Conservation (phyloP, 30 jellyfish, hydroid and myxozoan species). For the Chironex yamaguchii region DNA sequence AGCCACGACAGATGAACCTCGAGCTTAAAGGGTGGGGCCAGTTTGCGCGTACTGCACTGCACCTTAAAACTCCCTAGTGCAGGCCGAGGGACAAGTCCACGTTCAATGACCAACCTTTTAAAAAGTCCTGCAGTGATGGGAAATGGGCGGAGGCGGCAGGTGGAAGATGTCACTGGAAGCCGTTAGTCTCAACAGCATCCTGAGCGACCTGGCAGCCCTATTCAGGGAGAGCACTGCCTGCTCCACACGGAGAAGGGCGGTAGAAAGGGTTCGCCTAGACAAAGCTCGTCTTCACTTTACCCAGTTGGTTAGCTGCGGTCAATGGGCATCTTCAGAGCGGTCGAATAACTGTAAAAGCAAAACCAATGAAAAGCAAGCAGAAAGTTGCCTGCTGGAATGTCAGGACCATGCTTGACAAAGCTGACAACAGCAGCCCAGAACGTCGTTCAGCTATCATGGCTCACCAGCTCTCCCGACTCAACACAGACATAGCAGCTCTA, state of each 20-base stretch:
- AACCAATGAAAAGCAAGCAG: too few species aligned
- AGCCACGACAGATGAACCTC: too few species aligned
- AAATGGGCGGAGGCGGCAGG: slow-evolving; percentile 19
- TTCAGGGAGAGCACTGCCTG: slow-evolving; percentile 15
- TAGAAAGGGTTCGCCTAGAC: neutral
- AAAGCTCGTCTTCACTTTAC: neutral
- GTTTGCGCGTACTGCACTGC: too few species aligned
- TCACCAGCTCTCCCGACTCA: neutral
- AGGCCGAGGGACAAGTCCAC: too few species aligned
- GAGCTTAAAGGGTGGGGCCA: too few species aligned
- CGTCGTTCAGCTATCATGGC: slow-evolving; percentile 13
- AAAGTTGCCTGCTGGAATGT: slow-evolving; percentile 1
- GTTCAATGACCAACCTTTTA: neutral
- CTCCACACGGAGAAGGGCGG: slow-evolving; percentile 14
- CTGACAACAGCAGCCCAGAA: slow-evolving; percentile 6
- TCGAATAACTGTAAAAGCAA: too few species aligned
- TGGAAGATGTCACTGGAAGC: slow-evolving; percentile 22
- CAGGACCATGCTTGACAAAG: slow-evolving; percentile 1
- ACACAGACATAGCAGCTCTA: slow-evolving; percentile 46
- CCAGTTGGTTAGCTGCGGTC: neutral
- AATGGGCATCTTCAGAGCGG: too few species aligned
- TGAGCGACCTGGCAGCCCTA: slow-evolving; percentile 26
- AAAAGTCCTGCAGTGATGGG: slow-evolving; percentile 13
- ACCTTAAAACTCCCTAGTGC: too few species aligned
- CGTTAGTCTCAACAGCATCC: slow-evolving; percentile 3